phyloP scores from a whole-genome alignment of 2,888 invertebrate genomes.

The Chaitophorus viminalis region DNA sequence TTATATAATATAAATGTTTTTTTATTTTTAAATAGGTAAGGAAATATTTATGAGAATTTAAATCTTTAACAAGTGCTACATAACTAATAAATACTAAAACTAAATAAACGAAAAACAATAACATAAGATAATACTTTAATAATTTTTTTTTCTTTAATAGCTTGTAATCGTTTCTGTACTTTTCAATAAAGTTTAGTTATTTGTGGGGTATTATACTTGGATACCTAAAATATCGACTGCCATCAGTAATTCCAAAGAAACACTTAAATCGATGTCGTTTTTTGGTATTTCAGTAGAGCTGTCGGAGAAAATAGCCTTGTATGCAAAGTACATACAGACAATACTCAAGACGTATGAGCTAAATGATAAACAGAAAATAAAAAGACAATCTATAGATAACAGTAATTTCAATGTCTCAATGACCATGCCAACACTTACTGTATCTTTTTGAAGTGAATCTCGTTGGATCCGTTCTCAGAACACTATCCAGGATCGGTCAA shows the following conservation, averaged over 20 bases:
- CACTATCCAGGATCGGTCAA: slow-evolving; percentile 97
- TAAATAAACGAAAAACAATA: too few species aligned
- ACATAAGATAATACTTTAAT: too few species aligned
- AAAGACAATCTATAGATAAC: neutral
- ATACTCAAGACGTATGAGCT: slow-evolving; percentile 98
- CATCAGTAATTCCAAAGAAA: slow-evolving; percentile 97
- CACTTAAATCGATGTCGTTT: slow-evolving; percentile 98
- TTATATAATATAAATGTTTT: too few species aligned
- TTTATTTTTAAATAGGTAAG: too few species aligned
- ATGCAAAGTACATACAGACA: slow-evolving; percentile 99
- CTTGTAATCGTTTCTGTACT: too few species aligned
- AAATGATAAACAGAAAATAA: slow-evolving; percentile 64
- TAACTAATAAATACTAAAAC: too few species aligned
- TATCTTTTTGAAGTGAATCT: slow-evolving; percentile 98
- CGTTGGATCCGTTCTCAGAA: slow-evolving; percentile 98
- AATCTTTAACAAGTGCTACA: too few species aligned
- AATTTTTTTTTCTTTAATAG: too few species aligned
- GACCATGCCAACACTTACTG: slow-evolving; percentile 77
- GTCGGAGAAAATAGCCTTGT: slow-evolving; percentile 97
- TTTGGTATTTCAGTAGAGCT: slow-evolving; percentile 99
- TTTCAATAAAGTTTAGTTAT: neutral
- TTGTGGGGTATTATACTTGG: slow-evolving; percentile 69
- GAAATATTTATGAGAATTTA: too few species aligned
- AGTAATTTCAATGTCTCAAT: too few species aligned
- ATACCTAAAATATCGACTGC: slow-evolving; percentile 99